A percentile compares a stretch with the other conserved stretches of the same genome.
Evolutionary conservation across 2,888 invertebrate genomes (phyloP).

Genomic region (Abrostola triplasia): DNA sequence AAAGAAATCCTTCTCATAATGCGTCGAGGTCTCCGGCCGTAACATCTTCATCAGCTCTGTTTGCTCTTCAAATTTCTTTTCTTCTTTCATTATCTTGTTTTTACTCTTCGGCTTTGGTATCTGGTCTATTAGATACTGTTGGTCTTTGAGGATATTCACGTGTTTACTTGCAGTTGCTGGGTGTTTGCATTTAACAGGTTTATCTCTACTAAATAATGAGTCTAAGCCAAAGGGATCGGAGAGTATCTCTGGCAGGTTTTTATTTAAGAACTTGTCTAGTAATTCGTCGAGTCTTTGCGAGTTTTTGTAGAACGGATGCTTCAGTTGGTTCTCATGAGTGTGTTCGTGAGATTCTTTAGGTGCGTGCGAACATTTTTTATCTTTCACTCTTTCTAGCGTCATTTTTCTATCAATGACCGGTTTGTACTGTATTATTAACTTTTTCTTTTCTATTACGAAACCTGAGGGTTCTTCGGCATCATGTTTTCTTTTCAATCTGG

Average conservation of each 20-base stretch:
- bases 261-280: constrained; percentile 66
- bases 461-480: constrained; percentile 56
- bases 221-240: constrained; percentile 58
- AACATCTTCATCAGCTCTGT: constrained; percentile 11
- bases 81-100: background rate
- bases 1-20: constrained; percentile 30
- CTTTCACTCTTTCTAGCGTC: constrained; percentile 45
- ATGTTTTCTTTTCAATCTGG: constrained; percentile 51
- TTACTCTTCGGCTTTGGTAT: constrained; percentile 27
- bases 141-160: constrained; percentile 5
- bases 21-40: background rate
- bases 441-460: constrained; percentile 69
- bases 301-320: constrained; percentile 76
- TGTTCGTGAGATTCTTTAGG: constrained; percentile 62
- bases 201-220: constrained; percentile 45
- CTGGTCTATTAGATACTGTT: constrained; percentile 5
- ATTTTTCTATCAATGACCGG: constrained; percentile 47
- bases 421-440: constrained; percentile 66
- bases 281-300: constrained; percentile 72
- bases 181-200: constrained; percentile 51
- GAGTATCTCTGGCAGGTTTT: constrained; percentile 60
- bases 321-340: constrained; percentile 69
- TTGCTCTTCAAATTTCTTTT: background rate
- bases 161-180: constrained; percentile 22
- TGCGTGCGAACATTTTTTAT: constrained; percentile 71